Conservation (phyloP, 2,113 vertebrate species). For the Sorex fumeus region DNA sequence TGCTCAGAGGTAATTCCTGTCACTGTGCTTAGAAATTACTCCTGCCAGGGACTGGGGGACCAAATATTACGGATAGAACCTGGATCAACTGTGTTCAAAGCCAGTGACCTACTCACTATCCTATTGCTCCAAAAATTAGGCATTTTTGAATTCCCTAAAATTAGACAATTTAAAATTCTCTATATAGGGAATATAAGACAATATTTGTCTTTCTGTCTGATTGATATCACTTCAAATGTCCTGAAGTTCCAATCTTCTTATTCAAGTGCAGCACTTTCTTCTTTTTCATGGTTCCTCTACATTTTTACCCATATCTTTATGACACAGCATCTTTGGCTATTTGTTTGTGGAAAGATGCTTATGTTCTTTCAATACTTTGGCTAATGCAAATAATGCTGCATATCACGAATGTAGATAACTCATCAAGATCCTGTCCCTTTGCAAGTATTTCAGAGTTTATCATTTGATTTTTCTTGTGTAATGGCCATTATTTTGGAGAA, state of each 20-base stretch:
- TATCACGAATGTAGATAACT: not conserved
- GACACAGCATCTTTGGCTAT: not conserved
- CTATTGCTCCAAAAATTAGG: not conserved
- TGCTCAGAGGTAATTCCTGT: no score
- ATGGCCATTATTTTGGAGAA: not conserved
- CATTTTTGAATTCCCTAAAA: not conserved
- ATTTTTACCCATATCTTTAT: not conserved
- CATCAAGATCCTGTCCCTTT: not conserved
- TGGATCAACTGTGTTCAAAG: no score
- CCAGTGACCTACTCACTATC: no score
- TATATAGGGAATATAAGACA: not conserved
- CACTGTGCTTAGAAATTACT: no score
- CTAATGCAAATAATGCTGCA: not conserved
- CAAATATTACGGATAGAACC: no score
- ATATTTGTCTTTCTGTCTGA: not conserved
- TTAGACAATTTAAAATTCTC: no score
- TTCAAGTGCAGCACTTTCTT: not conserved
- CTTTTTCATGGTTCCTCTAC: not conserved
- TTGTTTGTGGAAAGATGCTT: not conserved
- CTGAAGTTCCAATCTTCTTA: not conserved
- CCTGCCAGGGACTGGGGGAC: no score
- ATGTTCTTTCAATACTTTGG: not conserved
- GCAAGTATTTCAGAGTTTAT: not conserved
- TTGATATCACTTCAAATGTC: not conserved
- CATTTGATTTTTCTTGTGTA: not conserved